A percentile compares a stretch with the other conserved stretches of the same genome.
These are phyloP conservation scores for Rhynchophorus ferrugineus DNA, from an alignment of 1,140 invertebrate genomes.

Conservation along the genomic window DNA sequence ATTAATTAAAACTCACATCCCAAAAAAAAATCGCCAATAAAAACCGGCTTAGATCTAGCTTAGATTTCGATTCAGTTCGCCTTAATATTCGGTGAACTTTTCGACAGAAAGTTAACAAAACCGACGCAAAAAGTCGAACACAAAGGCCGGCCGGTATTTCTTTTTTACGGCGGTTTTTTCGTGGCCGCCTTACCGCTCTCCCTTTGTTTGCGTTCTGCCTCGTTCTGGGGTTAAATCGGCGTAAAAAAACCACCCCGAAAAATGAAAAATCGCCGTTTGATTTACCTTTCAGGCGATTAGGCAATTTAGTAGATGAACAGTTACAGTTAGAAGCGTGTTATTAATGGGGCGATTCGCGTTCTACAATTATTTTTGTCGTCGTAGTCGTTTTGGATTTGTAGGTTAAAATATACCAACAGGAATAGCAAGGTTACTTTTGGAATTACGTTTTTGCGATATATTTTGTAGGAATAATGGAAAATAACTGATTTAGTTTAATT, in stretches of 20 bases:
- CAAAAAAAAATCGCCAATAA: not conserved
- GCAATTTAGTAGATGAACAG: conserved; percentile 2
- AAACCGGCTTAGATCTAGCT: conserved; percentile 1
- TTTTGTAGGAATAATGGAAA: too few species aligned
- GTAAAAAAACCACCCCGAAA: not conserved
- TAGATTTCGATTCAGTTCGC: not conserved
- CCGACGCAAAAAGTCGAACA: not conserved
- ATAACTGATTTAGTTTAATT: too few species aligned
- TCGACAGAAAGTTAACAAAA: not conserved
- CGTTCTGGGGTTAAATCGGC: not conserved
- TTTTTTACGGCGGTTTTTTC: not conserved
- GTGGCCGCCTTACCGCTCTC: not conserved
- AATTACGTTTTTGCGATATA: too few species aligned
- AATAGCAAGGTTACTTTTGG: too few species aligned
- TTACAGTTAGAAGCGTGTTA: not conserved
- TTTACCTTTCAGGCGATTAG: conserved; percentile 2
- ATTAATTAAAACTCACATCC: not conserved
- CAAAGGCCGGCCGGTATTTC: conserved; percentile 2
- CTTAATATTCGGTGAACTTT: not conserved
- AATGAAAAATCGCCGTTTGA: conserved; percentile 7
- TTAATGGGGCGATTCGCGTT: not conserved
- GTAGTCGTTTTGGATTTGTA: too few species aligned
- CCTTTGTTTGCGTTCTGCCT: not conserved
- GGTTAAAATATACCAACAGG: too few species aligned
- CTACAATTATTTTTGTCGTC: too few species aligned